Conservation (phyloP, 2,888 invertebrate species). For the Ametastegia equiseti region DNA sequence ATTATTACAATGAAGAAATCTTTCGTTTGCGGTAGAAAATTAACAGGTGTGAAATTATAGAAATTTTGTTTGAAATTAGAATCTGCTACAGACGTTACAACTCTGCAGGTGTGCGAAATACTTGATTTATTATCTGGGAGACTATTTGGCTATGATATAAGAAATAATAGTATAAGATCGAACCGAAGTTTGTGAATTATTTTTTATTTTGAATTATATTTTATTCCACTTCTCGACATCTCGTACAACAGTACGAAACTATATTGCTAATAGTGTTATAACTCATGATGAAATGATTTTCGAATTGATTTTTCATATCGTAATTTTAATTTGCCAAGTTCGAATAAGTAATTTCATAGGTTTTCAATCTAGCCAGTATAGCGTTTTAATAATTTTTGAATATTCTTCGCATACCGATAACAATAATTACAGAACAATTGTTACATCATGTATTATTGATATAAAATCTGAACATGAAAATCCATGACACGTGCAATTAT, state of each 20-base stretch:
- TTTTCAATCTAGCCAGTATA: not conserved
- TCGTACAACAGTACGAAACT: too few species aligned
- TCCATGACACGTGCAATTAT: not conserved
- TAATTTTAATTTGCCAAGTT: too few species aligned
- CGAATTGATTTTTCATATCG: not conserved
- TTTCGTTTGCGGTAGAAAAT: not conserved
- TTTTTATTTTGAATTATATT: not conserved
- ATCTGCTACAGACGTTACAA: not conserved
- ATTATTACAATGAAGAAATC: not conserved
- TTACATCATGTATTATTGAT: not conserved
- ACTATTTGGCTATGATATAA: not conserved
- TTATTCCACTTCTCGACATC: too few species aligned
- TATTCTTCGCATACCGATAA: not conserved
- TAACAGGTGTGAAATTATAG: not conserved
- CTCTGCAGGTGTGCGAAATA: not conserved
- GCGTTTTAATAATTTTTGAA: not conserved
- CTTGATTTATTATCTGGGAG: not conserved
- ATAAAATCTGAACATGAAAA: not conserved
- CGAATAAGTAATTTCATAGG: not conserved
- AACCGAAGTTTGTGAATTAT: not conserved
- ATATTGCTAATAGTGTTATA: too few species aligned
- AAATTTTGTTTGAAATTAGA: not conserved
- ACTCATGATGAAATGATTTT: not conserved
- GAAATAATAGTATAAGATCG: not conserved
- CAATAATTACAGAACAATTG: not conserved